Base-by-base conservation (phyloP, 2,797 vertebrate genomes). In the Arrhamphus sclerolepis region DNA sequence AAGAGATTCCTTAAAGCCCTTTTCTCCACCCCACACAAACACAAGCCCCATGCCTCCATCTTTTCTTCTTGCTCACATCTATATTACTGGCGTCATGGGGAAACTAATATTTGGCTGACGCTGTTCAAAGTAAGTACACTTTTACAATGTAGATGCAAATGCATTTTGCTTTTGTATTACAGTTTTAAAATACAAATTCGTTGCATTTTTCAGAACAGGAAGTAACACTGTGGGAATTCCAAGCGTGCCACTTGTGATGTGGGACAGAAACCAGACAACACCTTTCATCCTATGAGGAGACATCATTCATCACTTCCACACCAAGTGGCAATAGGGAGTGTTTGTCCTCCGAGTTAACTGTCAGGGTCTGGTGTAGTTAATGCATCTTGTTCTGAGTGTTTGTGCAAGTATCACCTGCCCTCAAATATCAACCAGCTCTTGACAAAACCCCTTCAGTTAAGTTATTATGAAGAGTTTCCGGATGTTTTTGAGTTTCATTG, bases 1-100 rank as follows among this genome's bases (percentile, higher is more conserved):
- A 78, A 80, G 78, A 86, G 79, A 86, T 81, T 85, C 69, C 53
- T 74, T 66, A 68, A 83, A 50, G 71, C 56, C 50, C 39, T 60
- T 74, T 70, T 75, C 10, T 6, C 57, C 59, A 75, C 61, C 68
- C 57, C 62, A 72, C 61, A 74, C 74, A 74, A 38, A 79, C 73
- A 77, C 53, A 83, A 72, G 78, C 56, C 67, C 69, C 55, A 31
- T 40, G 52, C 48, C 43, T 29, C 58, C 10, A 10, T 19, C 53
- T 38, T 46, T 60, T 48, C 39, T 40, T 56, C 57, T 46, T n/a
- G 13, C 56, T 78, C 58, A 81, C 72, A 55, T 81, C 81, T 86
- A 48, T 69, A 85, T 84, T 70, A 72, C 57, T 8, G 65, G 57
- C 65, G 28, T 58, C 60, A 56, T 7, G 31, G 29, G 57, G 52